Conservation (phyloP, 2,113 vertebrate species). For the Lepus europaeus region DNA sequence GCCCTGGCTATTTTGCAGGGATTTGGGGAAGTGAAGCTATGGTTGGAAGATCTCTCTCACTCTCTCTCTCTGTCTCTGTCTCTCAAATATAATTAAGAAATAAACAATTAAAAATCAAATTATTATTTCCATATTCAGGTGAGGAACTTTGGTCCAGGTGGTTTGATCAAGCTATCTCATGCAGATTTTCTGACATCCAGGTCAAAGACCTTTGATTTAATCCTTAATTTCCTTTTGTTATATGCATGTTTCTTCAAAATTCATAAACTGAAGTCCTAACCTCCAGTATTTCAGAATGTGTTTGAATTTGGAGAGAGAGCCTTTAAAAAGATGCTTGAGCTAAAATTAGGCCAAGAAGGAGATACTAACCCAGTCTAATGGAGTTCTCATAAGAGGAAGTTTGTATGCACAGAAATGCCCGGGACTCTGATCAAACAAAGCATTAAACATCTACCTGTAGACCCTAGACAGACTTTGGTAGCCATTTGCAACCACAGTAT, state of each 20-base stretch:
- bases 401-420: not conserved
- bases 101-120: too few relatives aligned
- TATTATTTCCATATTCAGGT: not conserved
- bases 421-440: not conserved
- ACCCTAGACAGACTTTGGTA: too few relatives aligned
- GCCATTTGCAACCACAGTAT: not conserved
- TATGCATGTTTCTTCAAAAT: not conserved
- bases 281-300: not conserved
- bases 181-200: not conserved
- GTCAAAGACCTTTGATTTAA: not conserved
- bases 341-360: not conserved
- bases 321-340: not conserved
- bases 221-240: not conserved
- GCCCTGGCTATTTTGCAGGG: too few relatives aligned
- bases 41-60: too few relatives aligned
- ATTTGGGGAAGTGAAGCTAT: too few relatives aligned
- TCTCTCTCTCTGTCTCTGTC: too few relatives aligned
- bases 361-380: not conserved
- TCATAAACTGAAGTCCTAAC: not conserved
- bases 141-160: not conserved
- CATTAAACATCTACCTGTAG: too few relatives aligned
- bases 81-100: too few relatives aligned
- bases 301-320: accelerated
- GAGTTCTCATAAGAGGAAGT: not conserved
- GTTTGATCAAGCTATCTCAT: not conserved